Evolutionary conservation across 2,888 invertebrate genomes (phyloP).

Genomic region (Monopis laevigella): DNA sequence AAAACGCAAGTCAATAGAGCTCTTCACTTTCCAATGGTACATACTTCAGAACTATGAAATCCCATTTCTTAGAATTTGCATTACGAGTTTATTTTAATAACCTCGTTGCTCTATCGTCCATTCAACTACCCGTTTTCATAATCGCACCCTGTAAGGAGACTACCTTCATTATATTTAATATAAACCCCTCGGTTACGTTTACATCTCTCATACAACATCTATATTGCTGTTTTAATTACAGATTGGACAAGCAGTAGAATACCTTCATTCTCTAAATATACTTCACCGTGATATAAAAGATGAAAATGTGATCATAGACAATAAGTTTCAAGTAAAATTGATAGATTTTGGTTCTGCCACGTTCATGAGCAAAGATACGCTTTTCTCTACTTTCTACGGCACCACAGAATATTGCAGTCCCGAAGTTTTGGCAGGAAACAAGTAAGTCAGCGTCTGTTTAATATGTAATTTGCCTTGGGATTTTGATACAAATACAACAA

Average conservation of each 20-base stretch:
- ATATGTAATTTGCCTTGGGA: too few species aligned
- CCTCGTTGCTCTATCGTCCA: too few species aligned
- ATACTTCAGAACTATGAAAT: too few species aligned
- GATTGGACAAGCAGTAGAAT: conserved; percentile 75
- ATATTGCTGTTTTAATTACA: conserved; percentile 34
- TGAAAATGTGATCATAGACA: conserved; percentile 79
- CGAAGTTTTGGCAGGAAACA: conserved; percentile 76
- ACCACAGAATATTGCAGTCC: conserved; percentile 81
- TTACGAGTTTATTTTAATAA: too few species aligned
- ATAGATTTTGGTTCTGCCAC: conserved; percentile 83
- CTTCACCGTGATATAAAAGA: conserved; percentile 80
- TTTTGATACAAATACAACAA: too few species aligned
- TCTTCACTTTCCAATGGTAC: too few species aligned
- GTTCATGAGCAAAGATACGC: conserved; percentile 68
- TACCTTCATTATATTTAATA: too few species aligned
- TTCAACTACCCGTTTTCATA: neutral
- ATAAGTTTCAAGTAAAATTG: conserved; percentile 75
- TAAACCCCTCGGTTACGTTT: too few species aligned
- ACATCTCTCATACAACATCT: too few species aligned
- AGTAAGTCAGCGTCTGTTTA: conserved; percentile 50
- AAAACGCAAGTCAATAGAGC: too few species aligned
- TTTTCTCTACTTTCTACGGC: conserved; percentile 79
- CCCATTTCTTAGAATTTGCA: too few species aligned
- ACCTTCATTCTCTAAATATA: conserved; percentile 72
- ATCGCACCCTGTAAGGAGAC: too few species aligned